phyloP scores from a whole-genome alignment of 1,140 invertebrate species.

The Drosophila auraria region DNA sequence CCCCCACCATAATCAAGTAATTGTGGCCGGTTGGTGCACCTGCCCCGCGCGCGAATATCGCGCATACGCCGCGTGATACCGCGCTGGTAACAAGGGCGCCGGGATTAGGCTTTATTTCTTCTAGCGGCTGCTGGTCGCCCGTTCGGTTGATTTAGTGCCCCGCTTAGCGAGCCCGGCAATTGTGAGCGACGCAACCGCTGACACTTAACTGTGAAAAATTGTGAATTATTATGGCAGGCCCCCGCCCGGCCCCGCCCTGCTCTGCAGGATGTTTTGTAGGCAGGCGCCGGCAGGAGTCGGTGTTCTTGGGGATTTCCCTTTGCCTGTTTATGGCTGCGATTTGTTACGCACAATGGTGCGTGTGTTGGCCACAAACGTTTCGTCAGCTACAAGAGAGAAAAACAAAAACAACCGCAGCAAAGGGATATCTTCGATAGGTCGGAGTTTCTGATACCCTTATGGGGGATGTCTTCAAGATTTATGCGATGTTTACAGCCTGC shows the following conservation, averaged over 20 bases:
- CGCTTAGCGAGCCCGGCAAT: conserved; percentile 70
- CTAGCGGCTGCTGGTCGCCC: conserved; percentile 31
- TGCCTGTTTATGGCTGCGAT: conserved; percentile 78
- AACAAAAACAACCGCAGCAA: conserved; percentile 29
- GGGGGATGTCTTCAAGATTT: not conserved
- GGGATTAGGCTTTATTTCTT: conserved; percentile 51
- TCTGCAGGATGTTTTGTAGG: conserved; percentile 38
- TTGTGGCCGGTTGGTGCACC: conserved; percentile 59
- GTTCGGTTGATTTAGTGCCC: conserved; percentile 72
- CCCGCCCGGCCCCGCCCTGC: not conserved
- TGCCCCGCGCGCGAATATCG: conserved; percentile 41
- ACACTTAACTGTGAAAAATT: conserved; percentile 83
- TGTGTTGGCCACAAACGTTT: conserved; percentile 67
- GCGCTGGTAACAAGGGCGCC: conserved; percentile 35
- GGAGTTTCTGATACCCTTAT: conserved; percentile 21
- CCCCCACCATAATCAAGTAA: conserved; percentile 64
- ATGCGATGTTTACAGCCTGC: conserved; percentile 4
- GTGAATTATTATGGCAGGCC: conserved; percentile 80
- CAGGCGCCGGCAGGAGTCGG: conserved; percentile 43
- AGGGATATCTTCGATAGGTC: conserved; percentile 16
- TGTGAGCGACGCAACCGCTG: conserved; percentile 65
- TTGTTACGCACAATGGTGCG: conserved; percentile 81
- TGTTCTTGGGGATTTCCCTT: conserved; percentile 53
- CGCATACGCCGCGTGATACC: conserved; percentile 59
- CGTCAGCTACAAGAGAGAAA: conserved; percentile 25